These are phyloP conservation scores for Helicorthomorpha holstii DNA, from an alignment of 1,140 invertebrate species.

Conservation along the genomic window DNA sequence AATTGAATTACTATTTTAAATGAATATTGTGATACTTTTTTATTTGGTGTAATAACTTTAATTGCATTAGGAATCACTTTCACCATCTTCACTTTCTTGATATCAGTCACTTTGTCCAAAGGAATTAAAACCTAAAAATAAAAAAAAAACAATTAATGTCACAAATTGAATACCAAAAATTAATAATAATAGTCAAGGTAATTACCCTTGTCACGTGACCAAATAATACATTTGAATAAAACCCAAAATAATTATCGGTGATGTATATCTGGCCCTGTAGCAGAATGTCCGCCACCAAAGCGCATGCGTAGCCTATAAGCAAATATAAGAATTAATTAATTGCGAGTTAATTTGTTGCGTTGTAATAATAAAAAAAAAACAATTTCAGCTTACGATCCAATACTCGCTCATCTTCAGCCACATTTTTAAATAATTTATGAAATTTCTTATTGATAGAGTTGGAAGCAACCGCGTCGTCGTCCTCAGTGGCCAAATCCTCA, in stretches of 20 bases:
- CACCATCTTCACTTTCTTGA: slow-evolving; percentile 69
- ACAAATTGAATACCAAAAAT: not conserved
- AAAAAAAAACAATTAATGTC: not conserved
- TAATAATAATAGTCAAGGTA: not conserved
- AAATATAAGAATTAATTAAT: slow-evolving; percentile 9
- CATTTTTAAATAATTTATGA: not conserved
- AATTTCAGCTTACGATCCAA: not conserved
- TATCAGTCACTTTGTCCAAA: slow-evolving; percentile 55
- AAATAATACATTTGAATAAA: slow-evolving; percentile 78
- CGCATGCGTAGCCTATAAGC: slow-evolving; percentile 72
- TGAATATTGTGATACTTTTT: slow-evolving; percentile 29
- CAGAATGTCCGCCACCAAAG: slow-evolving; percentile 74
- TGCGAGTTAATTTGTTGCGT: no score
- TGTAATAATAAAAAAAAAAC: no score
- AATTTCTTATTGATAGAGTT: not conserved
- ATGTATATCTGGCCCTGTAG: slow-evolving; percentile 83
- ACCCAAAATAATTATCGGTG: slow-evolving; percentile 81
- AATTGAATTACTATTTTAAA: not conserved
- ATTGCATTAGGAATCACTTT: slow-evolving; percentile 75
- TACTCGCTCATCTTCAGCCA: not conserved
- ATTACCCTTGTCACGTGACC: slow-evolving; percentile 75
- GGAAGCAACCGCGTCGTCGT: not conserved
- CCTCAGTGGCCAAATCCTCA: not conserved
- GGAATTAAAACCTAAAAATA: slow-evolving; percentile 54
- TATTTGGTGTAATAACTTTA: slow-evolving; percentile 56